Conservation (phyloP, 2,797 vertebrate genomes). For the Emydoidea blandingii region DNA sequence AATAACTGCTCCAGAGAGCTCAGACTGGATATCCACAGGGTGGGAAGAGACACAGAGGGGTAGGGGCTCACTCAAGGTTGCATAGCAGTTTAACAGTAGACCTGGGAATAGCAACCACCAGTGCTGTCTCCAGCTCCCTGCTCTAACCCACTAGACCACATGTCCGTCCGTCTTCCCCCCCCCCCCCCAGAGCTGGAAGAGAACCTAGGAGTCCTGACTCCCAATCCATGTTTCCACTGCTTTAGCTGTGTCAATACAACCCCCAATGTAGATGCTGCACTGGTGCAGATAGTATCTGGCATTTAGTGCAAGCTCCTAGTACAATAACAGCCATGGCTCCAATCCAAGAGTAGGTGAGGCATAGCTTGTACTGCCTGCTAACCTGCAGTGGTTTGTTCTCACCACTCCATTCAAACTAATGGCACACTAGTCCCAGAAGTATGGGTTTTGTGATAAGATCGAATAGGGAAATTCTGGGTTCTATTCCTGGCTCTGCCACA, state of each 20-base stretch:
- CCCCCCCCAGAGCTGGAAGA: background rate
- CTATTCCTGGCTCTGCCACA: background rate
- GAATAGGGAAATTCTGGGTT: background rate
- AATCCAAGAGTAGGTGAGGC: background rate
- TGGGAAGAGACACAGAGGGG: background rate
- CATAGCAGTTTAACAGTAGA: background rate
- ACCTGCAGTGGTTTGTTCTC: background rate
- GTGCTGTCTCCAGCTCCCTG: background rate
- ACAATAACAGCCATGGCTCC: background rate
- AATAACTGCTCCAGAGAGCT: background rate
- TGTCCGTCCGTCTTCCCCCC: too few species aligned
- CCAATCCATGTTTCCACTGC: background rate
- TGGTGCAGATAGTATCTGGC: background rate
- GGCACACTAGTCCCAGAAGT: background rate
- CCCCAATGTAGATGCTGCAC: background rate
- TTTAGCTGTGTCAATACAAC: background rate
- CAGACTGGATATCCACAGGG: background rate
- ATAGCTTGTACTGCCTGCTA: background rate
- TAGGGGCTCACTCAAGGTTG: background rate
- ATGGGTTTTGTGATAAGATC: background rate
- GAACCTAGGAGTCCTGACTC: background rate
- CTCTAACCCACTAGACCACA: background rate
- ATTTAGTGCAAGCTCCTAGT: too few species aligned
- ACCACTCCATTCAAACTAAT: background rate
- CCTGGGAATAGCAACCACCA: background rate